phyloP scores from a whole-genome alignment of 2,888 invertebrate species.

The Philhelius pedissequus region DNA sequence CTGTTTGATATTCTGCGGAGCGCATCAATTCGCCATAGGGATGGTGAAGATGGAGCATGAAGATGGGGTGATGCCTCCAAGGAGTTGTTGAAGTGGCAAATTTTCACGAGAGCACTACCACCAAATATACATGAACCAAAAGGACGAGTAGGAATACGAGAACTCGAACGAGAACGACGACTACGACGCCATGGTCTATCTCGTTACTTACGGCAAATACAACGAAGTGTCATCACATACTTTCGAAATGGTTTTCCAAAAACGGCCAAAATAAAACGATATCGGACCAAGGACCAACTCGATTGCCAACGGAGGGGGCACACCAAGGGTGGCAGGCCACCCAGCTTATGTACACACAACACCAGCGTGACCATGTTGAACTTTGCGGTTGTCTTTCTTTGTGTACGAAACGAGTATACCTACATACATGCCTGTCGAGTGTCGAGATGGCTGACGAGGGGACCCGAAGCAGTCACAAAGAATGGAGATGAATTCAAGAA shows the following conservation, averaged over 20 bases:
- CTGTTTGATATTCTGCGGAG: slow-evolving; percentile 65
- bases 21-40: slow-evolving; percentile 62
- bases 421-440: not conserved
- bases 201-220: slow-evolving; percentile 69
- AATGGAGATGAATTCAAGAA: slow-evolving; percentile 47
- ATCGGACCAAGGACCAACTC: slow-evolving; percentile 11
- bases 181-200: slow-evolving; percentile 68
- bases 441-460: not conserved
- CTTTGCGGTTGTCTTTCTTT: slow-evolving; percentile 59
- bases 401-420: too few species aligned
- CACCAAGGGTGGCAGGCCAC: not conserved
- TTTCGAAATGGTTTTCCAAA: slow-evolving; percentile 68
- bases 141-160: slow-evolving; percentile 11
- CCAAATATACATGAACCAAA: slow-evolving; percentile 47
- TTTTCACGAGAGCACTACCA: slow-evolving; percentile 73
- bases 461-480: not conserved
- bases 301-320: not conserved
- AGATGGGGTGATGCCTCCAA: slow-evolving; percentile 72
- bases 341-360: slow-evolving; percentile 46
- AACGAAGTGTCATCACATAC: slow-evolving; percentile 67
- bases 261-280: slow-evolving; percentile 59
- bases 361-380: slow-evolving; percentile 59
- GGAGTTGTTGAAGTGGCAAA: slow-evolving; percentile 79
- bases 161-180: slow-evolving; percentile 57
- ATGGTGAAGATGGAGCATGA: slow-evolving; percentile 36